Evolutionary conservation across 2,797 vertebrate genomes (phyloP), one percentile per base, ranked within the genome.

Genomic region (Aphelocoma californica): DNA sequence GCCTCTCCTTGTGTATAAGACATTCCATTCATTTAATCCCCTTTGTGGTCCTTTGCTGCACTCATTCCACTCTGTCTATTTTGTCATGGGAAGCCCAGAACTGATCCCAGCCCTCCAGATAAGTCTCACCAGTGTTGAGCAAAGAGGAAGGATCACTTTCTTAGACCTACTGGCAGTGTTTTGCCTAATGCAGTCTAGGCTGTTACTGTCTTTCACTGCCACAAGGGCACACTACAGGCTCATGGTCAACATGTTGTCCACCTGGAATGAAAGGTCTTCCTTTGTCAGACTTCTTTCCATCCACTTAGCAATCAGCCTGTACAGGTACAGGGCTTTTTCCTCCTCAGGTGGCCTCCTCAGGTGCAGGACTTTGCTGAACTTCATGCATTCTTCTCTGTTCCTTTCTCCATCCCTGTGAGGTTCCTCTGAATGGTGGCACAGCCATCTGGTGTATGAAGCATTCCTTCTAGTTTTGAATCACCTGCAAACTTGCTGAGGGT

Each of bases 341-440:
- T 60, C 21, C 31, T 34, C n/a, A 20, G 24, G 13, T 25, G 15
- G 10, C 54, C 21, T 24, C 21, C 54, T 57, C 56, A 25, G n/a
- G 56, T 36, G 56, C 12, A 60, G 18, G 23, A 32, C 5, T 64
- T 86, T 73, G 18, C 7, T 69, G 15, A 72, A 38, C 12, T 64
- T 51, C 0, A 0, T 51, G 21, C 13, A 47, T 60, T 45, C 9
- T 48, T 50, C 20, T 74, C 58, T 51, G 2, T 6, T 32, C 6
- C 9, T 58, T 82, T 85, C 44, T 81, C 18, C 45, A 58, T 25
- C 5, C 3, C 50, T 72, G 14, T 73, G 61, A 70, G 29, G 10
- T 38, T 78, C 19, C 34, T 66, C 26, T 19, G 13, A 73, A 53
- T 34, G 16, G 12, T 17, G n/a, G 12, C 60, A 36, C 6, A 42